A percentile compares a stretch with the other conserved stretches of the same genome.
Evolutionary conservation across 2,113 vertebrate genomes (phyloP).

Genomic region (Protobothrops flavoviridis): DNA sequence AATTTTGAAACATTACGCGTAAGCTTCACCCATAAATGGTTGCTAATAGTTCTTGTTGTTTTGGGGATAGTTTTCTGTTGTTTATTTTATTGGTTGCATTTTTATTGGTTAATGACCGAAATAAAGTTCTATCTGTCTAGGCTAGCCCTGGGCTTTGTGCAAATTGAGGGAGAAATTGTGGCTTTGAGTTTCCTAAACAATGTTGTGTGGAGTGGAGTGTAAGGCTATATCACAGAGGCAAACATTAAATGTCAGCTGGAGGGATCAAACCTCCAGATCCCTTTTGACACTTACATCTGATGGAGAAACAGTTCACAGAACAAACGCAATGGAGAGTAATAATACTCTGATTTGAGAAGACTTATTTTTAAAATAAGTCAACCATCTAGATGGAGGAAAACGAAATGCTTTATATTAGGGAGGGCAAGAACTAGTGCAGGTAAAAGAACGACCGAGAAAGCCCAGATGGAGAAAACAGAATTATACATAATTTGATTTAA

Average conservation of each 20-base stretch:
- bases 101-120: background rate
- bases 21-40: background rate
- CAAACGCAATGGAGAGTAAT: background rate
- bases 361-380: slow-evolving; percentile 9
- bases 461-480: slow-evolving; percentile 11
- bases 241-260: background rate
- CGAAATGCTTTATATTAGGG: background rate
- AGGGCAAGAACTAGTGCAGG: background rate
- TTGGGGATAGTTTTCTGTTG: background rate
- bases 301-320: background rate
- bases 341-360: slow-evolving; percentile 5
- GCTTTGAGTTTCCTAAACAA: background rate
- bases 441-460: background rate
- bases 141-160: background rate
- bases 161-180: background rate
- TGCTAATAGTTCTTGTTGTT: background rate
- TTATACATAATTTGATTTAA: slow-evolving; percentile 3
- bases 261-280: background rate
- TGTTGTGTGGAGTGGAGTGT: background rate
- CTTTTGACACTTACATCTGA: background rate
- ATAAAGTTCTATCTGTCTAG: background rate
- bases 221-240: background rate
- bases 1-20: background rate
- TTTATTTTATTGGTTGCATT: background rate
- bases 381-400: background rate